A percentile compares a stretch with the other conserved stretches of the same genome.
phyloP scores from a whole-genome alignment of 2,888 invertebrate genomes.

The Lithosia quadra region DNA sequence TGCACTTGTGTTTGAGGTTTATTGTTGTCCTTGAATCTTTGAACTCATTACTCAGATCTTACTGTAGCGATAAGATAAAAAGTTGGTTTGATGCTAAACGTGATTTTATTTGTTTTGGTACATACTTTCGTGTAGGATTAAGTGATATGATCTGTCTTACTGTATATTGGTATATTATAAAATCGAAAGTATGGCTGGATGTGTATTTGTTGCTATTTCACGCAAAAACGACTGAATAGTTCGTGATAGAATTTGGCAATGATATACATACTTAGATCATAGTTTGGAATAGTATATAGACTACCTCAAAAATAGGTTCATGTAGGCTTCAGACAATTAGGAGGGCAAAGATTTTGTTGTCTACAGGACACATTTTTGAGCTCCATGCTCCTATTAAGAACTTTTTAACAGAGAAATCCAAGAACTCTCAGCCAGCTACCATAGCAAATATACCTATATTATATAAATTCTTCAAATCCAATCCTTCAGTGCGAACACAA shows the following conservation, averaged over 20 bases:
- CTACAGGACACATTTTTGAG: background rate
- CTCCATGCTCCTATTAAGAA: too few species aligned
- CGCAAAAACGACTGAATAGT: background rate
- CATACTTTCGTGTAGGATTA: background rate
- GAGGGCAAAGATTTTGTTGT: background rate
- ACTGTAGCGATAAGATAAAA: conserved; percentile 23
- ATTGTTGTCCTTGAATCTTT: conserved; percentile 60
- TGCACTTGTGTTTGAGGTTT: conserved; percentile 43
- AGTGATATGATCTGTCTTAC: background rate
- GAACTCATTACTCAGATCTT: conserved; percentile 50
- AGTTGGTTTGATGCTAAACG: background rate
- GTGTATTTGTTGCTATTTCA: background rate
- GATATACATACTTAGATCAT: too few species aligned
- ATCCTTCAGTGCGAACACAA: too few species aligned
- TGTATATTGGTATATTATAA: too few species aligned
- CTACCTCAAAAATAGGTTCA: background rate
- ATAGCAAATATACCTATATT: background rate
- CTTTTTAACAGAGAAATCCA: background rate
- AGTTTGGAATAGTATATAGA: background rate
- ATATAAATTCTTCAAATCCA: background rate
- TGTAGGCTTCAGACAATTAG: too few species aligned
- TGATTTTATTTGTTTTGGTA: background rate
- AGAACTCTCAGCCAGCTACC: background rate
- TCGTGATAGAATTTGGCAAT: background rate
- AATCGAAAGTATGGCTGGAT: background rate